A percentile compares a stretch with the other conserved stretches of the same genome.
Evolutionary conservation across 2,113 vertebrate species (phyloP).

Genomic region (Apaloderma vittatum): DNA sequence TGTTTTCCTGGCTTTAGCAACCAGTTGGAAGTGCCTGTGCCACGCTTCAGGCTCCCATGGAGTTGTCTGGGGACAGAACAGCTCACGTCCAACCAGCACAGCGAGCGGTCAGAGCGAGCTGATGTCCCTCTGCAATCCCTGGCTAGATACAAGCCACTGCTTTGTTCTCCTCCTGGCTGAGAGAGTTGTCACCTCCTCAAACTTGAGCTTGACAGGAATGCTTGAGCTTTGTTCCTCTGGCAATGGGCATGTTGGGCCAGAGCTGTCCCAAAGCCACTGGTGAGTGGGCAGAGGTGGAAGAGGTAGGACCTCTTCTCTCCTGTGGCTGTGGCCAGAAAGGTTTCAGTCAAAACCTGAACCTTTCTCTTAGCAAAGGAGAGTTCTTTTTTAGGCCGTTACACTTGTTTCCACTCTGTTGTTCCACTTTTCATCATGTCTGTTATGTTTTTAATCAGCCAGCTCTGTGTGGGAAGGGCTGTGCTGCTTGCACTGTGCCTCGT

Average conservation of each 20-base stretch:
- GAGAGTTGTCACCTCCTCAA: rapidly evolving
- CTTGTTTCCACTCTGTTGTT: background rate
- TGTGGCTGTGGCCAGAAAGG: background rate
- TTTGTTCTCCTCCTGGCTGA: background rate
- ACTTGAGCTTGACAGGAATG: background rate
- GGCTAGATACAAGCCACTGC: background rate
- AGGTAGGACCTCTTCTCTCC: background rate
- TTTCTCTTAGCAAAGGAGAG: background rate
- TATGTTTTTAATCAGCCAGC: background rate
- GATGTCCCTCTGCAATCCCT: background rate
- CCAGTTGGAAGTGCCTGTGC: background rate
- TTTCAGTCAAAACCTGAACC: background rate
- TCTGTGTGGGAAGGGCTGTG: background rate
- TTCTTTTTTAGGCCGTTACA: background rate
- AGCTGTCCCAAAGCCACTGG: background rate
- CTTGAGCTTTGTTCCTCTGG: background rate
- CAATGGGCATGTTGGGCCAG: background rate
- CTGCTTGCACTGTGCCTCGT: background rate
- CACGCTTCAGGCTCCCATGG: background rate
- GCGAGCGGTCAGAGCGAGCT: rapidly evolving
- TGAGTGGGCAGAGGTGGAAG: background rate
- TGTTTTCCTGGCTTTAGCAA: background rate
- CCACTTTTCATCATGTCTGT: rapidly evolving
- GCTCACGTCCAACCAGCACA: background rate
- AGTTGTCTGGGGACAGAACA: background rate